phyloP scores from a whole-genome alignment of 2,888 invertebrate species.

The Osedax frankpressi region DNA sequence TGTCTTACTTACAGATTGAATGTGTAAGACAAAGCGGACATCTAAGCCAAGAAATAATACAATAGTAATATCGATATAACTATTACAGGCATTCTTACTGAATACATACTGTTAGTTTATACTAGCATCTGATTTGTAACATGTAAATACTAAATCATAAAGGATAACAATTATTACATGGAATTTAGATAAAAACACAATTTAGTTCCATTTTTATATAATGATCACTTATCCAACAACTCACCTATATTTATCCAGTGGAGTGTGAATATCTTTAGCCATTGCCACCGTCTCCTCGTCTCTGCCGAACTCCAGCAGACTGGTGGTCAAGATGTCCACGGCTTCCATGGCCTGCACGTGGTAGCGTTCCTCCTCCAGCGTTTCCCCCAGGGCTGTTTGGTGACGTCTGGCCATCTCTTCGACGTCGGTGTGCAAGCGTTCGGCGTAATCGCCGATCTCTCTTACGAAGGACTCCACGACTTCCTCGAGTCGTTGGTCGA shows the following conservation, averaged over 20 bases:
- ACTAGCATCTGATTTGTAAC: too few species aligned
- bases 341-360: slow-evolving; percentile 24
- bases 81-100: too few species aligned
- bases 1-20: too few species aligned
- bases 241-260: not conserved
- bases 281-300: slow-evolving; percentile 29
- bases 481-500: slow-evolving; percentile 27
- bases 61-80: too few species aligned
- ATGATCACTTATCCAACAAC: too few species aligned
- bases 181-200: too few species aligned
- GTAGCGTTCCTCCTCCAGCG: slow-evolving; percentile 23
- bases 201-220: too few species aligned
- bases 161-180: too few species aligned
- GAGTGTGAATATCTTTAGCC: slow-evolving; percentile 23
- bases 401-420: slow-evolving; percentile 28
- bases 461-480: slow-evolving; percentile 26
- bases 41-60: too few species aligned
- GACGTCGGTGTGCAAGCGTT: slow-evolving; percentile 27
- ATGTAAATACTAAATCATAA: too few species aligned
- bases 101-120: too few species aligned
- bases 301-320: slow-evolving; percentile 27
- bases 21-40: too few species aligned
- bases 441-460: slow-evolving; percentile 26
- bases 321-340: slow-evolving; percentile 25
- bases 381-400: slow-evolving; percentile 22